Evolutionary conservation across 2,888 invertebrate species (phyloP).

Genomic region (Dioctria linearis): DNA sequence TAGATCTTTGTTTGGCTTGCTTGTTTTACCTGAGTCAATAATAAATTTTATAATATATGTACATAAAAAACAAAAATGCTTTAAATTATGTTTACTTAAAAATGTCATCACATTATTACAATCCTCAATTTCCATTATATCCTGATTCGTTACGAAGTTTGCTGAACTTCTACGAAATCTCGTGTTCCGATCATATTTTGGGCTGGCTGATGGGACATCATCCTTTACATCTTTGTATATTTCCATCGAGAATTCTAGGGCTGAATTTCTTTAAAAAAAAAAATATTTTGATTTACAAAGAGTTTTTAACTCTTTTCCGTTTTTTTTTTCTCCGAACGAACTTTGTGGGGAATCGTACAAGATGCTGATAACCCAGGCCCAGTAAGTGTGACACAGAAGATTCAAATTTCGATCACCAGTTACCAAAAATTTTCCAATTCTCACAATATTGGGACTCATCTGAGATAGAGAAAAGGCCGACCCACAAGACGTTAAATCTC

Average conservation of each 20-base stretch:
- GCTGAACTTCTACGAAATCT: conserved; percentile 74
- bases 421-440: too few species aligned
- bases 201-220: conserved; percentile 64
- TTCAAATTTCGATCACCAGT: too few species aligned
- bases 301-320: too few species aligned
- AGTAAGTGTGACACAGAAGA: too few species aligned
- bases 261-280: conserved; percentile 60
- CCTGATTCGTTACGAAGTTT: conserved; percentile 79
- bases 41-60: background rate
- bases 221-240: conserved; percentile 85
- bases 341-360: too few species aligned
- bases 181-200: conserved; percentile 73
- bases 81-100: conserved; percentile 82
- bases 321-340: too few species aligned
- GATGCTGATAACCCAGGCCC: too few species aligned
- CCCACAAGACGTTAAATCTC: too few species aligned
- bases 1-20: conserved; percentile 63
- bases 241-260: conserved; percentile 89
- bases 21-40: conserved; percentile 73
- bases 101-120: conserved; percentile 96
- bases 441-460: too few species aligned
- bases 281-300: too few species aligned
- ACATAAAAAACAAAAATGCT: background rate
- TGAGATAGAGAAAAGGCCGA: too few species aligned
- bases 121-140: conserved; percentile 86